phyloP scores from a whole-genome alignment of 1,140 invertebrate species.

The Patella vulgata region DNA sequence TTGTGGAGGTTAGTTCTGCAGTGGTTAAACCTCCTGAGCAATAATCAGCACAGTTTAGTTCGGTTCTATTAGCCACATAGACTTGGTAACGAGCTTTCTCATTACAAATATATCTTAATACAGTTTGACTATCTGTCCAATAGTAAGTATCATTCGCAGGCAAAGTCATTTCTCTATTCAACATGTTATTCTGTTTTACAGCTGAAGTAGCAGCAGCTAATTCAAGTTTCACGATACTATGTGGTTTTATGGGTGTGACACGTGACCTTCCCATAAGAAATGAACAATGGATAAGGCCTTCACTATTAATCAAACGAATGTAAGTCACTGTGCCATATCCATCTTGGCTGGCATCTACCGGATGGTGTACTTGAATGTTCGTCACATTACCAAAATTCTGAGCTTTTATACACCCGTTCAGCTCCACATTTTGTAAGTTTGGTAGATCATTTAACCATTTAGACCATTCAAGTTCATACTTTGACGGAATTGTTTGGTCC shows the following conservation, averaged over 20 bases:
- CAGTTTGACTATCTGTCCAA: constrained; percentile 31
- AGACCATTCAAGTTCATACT: no score
- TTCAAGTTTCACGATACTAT: constrained; percentile 68
- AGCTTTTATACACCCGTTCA: no score
- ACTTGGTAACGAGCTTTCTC: constrained; percentile 17
- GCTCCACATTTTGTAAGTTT: no score
- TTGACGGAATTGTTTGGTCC: no score
- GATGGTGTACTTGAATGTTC: no score
- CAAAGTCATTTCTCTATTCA: constrained; percentile 16
- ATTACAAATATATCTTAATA: constrained; percentile 24
- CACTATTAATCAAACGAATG: constrained; percentile 9
- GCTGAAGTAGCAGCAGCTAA: constrained; percentile 64
- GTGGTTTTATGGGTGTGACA: constrained; percentile 60
- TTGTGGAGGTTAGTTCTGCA: not conserved
- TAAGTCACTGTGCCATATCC: constrained; percentile 10
- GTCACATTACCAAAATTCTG: no score
- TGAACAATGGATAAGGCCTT: not conserved
- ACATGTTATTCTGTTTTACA: constrained; percentile 11
- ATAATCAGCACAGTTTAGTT: constrained; percentile 11
- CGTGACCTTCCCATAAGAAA: no score
- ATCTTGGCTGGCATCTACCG: not conserved
- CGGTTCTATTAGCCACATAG: constrained; percentile 33
- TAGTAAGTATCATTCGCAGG: constrained; percentile 1
- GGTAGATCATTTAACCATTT: no score
- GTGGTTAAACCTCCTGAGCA: constrained; percentile 9